phyloP scores from a whole-genome alignment of 2,888 invertebrate species.

The Neoitamus cyanurus region DNA sequence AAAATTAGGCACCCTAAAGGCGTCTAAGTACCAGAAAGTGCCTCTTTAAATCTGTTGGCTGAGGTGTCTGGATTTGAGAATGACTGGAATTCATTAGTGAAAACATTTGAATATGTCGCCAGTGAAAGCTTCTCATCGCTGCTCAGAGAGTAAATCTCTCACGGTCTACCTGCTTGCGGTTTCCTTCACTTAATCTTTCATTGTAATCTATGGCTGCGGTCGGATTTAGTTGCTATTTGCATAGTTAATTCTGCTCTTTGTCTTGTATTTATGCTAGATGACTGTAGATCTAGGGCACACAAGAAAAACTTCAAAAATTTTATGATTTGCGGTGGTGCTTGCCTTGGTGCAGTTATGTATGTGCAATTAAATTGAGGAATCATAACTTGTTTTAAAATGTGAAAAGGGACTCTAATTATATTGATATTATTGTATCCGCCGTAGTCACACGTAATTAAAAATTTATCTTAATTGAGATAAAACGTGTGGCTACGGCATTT shows the following conservation, averaged over 20 bases:
- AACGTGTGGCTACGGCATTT: too few relatives aligned
- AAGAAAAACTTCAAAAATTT: too few relatives aligned
- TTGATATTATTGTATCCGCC: too few relatives aligned
- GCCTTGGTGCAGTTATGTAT: too few relatives aligned
- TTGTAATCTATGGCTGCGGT: neutral
- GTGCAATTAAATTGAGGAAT: too few relatives aligned
- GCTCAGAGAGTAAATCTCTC: neutral
- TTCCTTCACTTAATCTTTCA: neutral
- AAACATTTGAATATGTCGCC: slow-evolving; percentile 13
- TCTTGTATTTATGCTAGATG: too few relatives aligned
- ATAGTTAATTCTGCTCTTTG: neutral
- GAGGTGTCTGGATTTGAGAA: slow-evolving; percentile 8
- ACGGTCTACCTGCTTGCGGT: neutral
- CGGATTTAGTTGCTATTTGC: neutral
- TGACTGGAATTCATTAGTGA: slow-evolving; percentile 20
- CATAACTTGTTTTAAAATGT: too few relatives aligned
- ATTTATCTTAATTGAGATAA: too few relatives aligned
- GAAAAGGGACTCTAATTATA: too few relatives aligned
- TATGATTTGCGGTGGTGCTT: too few relatives aligned
- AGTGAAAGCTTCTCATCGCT: neutral
- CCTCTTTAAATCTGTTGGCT: slow-evolving; percentile 23
- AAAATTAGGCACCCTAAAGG: slow-evolving; percentile 24
- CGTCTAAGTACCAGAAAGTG: neutral
- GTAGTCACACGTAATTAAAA: too few relatives aligned
- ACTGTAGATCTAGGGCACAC: too few relatives aligned